A percentile compares a stretch with the other conserved stretches of the same genome.
Conservation (phyloP, 2,797 vertebrate species). For the Halcyon badia region DNA sequence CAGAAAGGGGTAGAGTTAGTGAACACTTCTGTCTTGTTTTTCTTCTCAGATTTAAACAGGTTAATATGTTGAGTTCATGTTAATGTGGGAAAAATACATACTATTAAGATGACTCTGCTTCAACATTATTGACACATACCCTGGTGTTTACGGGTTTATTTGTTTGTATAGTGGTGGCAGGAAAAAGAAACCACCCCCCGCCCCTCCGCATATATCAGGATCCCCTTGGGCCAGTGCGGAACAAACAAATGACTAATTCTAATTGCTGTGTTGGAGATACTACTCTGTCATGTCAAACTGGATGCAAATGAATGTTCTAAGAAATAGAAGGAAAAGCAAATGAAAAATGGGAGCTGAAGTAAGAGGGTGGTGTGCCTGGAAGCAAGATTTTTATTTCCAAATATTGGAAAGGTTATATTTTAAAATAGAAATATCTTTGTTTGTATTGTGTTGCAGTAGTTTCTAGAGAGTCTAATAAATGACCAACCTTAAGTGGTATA, state of each 20-base stretch:
- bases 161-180: background rate
- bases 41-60: background rate
- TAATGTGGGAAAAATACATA: background rate
- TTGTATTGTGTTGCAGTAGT: background rate
- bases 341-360: background rate
- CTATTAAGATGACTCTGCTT: background rate
- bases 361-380: background rate
- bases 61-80: background rate
- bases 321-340: background rate
- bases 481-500: background rate
- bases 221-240: background rate
- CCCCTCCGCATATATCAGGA: background rate
- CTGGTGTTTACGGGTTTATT: background rate
- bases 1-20: background rate
- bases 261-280: background rate
- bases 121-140: background rate
- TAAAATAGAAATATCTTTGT: background rate
- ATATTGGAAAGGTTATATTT: background rate
- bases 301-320: background rate
- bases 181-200: background rate
- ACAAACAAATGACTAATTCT: background rate
- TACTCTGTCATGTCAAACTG: background rate
- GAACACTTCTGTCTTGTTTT: background rate
- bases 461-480: background rate
- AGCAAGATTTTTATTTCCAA: constrained; percentile 18